Conservation (phyloP, 2,888 invertebrate species). For the Trissonchulus latispiculum region DNA sequence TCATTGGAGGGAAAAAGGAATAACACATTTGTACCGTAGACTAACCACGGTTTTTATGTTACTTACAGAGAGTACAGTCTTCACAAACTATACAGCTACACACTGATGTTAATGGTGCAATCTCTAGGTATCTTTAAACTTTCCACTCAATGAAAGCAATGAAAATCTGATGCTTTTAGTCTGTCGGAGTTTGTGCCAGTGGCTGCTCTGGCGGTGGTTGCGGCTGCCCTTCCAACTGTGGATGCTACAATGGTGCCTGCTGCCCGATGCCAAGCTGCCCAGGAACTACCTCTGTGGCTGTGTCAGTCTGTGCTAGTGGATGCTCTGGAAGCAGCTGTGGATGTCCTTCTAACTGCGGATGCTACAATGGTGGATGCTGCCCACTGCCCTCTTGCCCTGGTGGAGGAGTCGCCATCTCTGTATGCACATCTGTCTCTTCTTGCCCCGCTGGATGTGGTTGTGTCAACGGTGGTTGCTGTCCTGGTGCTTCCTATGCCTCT, state of each 20-base stretch:
- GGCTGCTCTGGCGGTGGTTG: not conserved
- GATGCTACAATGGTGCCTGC: constrained; percentile 13
- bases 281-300: not conserved
- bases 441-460: constrained; percentile 33
- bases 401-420: not conserved
- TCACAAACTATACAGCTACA: too few species aligned
- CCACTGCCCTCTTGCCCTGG: not conserved
- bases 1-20: too few species aligned
- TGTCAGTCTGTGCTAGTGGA: not conserved
- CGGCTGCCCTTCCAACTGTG: constrained; percentile 1
- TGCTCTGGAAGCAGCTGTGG: not conserved
- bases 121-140: too few species aligned
- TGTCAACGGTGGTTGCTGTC: constrained; percentile 29
- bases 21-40: too few species aligned
- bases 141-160: too few species aligned
- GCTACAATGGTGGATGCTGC: not conserved
- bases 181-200: not conserved
- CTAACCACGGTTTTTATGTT: too few species aligned
- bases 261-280: not conserved
- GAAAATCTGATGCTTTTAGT: not conserved
- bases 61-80: too few species aligned
- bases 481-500: not conserved
- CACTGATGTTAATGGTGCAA: too few species aligned
- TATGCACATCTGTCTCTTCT: not conserved
- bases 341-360: not conserved